These are phyloP conservation scores for Brachyptera putata DNA, from an alignment of 2,888 invertebrate genomes.

Conservation along the genomic window DNA sequence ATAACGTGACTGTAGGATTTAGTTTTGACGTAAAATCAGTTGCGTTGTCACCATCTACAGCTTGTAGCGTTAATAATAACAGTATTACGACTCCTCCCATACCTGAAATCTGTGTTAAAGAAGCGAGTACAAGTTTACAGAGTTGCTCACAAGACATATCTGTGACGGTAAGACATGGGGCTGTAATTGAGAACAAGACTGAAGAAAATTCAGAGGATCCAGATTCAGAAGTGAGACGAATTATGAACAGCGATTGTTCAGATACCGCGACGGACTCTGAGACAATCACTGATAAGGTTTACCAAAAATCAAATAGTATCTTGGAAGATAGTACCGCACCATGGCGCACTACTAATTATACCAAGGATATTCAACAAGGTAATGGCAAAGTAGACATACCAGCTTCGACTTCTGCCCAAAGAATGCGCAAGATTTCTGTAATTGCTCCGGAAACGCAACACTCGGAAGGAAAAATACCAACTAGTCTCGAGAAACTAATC, in stretches of 20 bases:
- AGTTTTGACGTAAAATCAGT: background rate
- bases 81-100: background rate
- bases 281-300: background rate
- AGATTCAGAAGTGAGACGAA: conserved; percentile 50
- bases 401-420: conserved; percentile 33
- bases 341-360: background rate
- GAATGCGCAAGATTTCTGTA: conserved; percentile 59
- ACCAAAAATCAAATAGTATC: conserved; percentile 12
- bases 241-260: conserved; percentile 47
- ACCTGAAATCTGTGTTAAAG: conserved; percentile 6
- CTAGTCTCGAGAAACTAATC: conserved; percentile 60
- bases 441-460: conserved; percentile 52
- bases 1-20: conserved; percentile 45
- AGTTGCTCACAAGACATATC: background rate
- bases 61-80: background rate
- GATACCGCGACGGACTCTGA: background rate
- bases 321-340: background rate
- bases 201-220: conserved; percentile 51
- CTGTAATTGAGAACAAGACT: conserved; percentile 45
- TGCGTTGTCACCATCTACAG: background rate
- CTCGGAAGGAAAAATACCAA: conserved; percentile 46
- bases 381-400: background rate
- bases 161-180: background rate
- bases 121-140: background rate
- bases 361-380: background rate